These are phyloP conservation scores for Syncerus caffer DNA, from an alignment of 2,797 vertebrate species.

Conservation along the genomic window DNA sequence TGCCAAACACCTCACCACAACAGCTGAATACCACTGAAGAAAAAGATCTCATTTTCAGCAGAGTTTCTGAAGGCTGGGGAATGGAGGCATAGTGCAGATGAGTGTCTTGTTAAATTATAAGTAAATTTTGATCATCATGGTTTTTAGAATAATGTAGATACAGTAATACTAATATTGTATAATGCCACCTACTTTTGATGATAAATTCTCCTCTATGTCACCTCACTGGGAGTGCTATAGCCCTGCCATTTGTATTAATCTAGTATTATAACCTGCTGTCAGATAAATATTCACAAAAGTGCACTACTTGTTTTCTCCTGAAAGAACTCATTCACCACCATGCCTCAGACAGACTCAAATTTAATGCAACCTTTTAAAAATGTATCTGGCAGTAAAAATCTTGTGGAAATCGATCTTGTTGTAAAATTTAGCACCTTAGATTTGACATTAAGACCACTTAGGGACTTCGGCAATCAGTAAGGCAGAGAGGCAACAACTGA, in stretches of 20 bases:
- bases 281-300: slow-evolving; percentile 53
- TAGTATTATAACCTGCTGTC: slow-evolving; percentile 50
- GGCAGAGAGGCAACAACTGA: slow-evolving; percentile 63
- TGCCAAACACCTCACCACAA: neutral
- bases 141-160: slow-evolving; percentile 61
- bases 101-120: slow-evolving; percentile 66
- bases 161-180: slow-evolving; percentile 63
- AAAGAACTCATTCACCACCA: slow-evolving; percentile 60
- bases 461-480: slow-evolving; percentile 60
- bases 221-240: slow-evolving; percentile 23
- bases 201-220: slow-evolving; percentile 56
- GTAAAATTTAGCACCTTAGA: slow-evolving; percentile 67
- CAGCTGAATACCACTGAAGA: slow-evolving; percentile 21
- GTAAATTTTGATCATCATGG: slow-evolving; percentile 59
- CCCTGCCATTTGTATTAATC: slow-evolving; percentile 66
- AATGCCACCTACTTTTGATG: slow-evolving; percentile 61
- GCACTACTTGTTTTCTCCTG: slow-evolving; percentile 43
- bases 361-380: slow-evolving; percentile 70
- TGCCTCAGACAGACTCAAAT: slow-evolving; percentile 55
- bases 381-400: slow-evolving; percentile 66
- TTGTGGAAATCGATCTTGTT: slow-evolving; percentile 75
- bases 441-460: slow-evolving; percentile 73
- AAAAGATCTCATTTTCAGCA: slow-evolving; percentile 41
- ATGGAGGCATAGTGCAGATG: neutral
- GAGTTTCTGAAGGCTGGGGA: slow-evolving; percentile 11